Base-by-base conservation (phyloP, 2,888 invertebrate genomes). In the Hyposoter dolosus region DNA sequence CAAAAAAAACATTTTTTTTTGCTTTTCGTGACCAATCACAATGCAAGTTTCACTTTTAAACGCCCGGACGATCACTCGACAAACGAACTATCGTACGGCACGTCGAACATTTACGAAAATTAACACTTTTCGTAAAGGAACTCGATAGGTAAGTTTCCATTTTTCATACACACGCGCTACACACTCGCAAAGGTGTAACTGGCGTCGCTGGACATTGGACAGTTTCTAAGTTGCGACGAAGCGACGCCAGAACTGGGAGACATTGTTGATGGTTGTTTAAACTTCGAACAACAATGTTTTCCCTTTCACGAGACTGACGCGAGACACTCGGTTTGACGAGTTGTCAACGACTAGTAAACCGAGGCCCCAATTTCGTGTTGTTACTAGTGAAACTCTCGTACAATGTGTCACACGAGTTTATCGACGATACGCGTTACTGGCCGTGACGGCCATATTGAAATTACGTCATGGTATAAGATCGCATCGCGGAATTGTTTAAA, bases 381-480 rank as follows among this genome's bases (percentile, higher is more conserved):
- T 74, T 53, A 28, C 56, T 43, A 60, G 71, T 45, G 79, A 69
- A 71, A 79, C 79, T 79, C 60, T n/a, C 40, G 43, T 81, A 47
- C 47, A 6, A 53, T 60, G 75, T 43, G 43, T 15, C 10, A 76
- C 65, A 19, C 65, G 60, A 68, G 72, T 23, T 74, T 32, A 63
- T 50, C 12, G 50, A 0, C 35, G 32, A 53, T 75, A 19, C 68
- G 40, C 78, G 83, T 32, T 84, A 23, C 23, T 60, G 60, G 53
- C 72, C 79, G 63, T 66, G 43, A 71, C 75, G 60, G 66, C 84
- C 84, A 86, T 84, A 47, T 72, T 74, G 75, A 35, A 80, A 68
- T 83, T 80, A 63, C 85, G 83, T 85, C 83, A 85, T 19, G 17
- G 72, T 56, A n/a, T n/a, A 40, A 69, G 43, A 53, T 45, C 10